Conservation (phyloP, 2,113 vertebrate species). For the Toxotes chatareus region DNA sequence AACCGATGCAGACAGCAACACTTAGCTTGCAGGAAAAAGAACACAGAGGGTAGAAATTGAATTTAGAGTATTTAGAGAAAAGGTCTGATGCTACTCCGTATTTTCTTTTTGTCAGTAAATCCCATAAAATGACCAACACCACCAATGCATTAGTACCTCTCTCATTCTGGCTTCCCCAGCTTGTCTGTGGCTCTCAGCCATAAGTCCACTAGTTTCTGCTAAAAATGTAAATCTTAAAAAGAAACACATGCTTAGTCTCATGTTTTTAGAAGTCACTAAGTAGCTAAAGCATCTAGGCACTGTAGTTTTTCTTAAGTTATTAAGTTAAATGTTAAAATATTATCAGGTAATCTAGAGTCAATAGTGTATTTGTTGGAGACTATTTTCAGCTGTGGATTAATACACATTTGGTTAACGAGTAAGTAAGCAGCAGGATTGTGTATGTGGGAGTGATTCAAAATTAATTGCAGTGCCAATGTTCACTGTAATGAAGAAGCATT, state of each 20-base stretch:
- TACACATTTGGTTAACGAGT: not conserved
- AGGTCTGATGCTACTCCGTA: not conserved
- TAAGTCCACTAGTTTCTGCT: not conserved
- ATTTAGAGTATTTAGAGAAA: not conserved
- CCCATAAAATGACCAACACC: no score
- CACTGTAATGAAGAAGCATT: not conserved
- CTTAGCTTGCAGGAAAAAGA: constrained; percentile 76
- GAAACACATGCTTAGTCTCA: not conserved
- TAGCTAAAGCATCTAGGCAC: not conserved
- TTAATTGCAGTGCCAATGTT: not conserved
- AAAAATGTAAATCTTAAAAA: no score
- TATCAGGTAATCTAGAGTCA: not conserved
- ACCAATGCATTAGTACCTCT: not conserved
- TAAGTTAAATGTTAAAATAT: no score
- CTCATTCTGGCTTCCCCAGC: no score
- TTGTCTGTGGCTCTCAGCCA: not conserved
- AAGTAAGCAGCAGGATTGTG: not conserved
- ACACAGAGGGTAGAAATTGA: not conserved
- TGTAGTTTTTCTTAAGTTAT: not conserved
- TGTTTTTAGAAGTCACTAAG: not conserved
- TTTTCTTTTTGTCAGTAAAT: not conserved
- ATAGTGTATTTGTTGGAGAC: not conserved
- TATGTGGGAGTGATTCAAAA: not conserved
- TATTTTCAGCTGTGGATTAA: not conserved
- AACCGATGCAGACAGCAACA: constrained; percentile 83